Evolutionary conservation across 2,888 invertebrate genomes (phyloP).

Genomic region (Orchestes rusci): DNA sequence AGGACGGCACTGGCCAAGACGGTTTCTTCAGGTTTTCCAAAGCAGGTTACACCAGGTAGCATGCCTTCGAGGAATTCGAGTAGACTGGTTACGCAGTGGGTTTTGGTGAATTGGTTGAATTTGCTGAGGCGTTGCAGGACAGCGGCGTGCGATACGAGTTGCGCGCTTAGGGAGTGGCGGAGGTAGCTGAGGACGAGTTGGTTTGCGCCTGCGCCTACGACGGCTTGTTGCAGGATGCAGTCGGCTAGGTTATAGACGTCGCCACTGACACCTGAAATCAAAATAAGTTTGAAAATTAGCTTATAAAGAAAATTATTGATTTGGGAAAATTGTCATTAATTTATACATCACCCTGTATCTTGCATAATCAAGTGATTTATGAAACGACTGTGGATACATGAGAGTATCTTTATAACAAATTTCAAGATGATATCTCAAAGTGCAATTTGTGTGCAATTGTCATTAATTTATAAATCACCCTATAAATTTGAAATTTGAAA

Average conservation of each 20-base stretch:
- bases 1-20: slow-evolving; percentile 77
- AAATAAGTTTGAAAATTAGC: no score
- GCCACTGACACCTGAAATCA: no score
- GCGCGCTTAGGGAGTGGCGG: slow-evolving; percentile 84
- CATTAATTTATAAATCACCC: no score
- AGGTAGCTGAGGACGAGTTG: slow-evolving; percentile 85
- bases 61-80: slow-evolving; percentile 77
- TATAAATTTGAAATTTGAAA: no score
- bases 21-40: slow-evolving; percentile 83
- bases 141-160: slow-evolving; percentile 85
- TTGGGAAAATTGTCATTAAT: no score
- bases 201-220: slow-evolving; percentile 90
- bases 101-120: slow-evolving; percentile 74
- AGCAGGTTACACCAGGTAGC: slow-evolving; percentile 54
- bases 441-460: no score
- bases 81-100: slow-evolving; percentile 80
- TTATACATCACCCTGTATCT: no score
- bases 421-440: no score
- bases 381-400: no score
- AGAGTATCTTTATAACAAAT: no score
- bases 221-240: slow-evolving; percentile 87
- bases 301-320: no score
- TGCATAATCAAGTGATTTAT: no score
- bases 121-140: slow-evolving; percentile 82
- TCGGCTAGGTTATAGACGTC: slow-evolving; percentile 90